Conservation (phyloP, 2,888 invertebrate genomes). For the Stenotaenia linearis region DNA sequence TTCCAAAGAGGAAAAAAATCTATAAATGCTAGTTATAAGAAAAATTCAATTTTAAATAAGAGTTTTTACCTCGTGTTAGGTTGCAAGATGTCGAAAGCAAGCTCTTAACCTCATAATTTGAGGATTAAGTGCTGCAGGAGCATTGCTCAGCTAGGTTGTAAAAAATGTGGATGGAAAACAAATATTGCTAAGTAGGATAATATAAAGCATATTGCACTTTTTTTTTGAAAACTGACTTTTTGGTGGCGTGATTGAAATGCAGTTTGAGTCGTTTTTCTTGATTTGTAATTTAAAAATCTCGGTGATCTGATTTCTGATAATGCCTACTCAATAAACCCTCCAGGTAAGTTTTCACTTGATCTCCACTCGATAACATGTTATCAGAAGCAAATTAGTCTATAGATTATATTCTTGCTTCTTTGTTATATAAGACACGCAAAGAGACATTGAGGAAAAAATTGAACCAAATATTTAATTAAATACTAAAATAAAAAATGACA, state of each 20-base stretch:
- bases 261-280: background rate
- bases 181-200: background rate
- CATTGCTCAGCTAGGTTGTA: background rate
- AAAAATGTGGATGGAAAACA: background rate
- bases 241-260: background rate
- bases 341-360: background rate
- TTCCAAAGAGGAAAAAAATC: too few relatives aligned
- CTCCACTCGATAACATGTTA: background rate
- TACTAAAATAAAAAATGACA: too few relatives aligned
- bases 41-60: too few relatives aligned
- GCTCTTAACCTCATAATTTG: constrained; percentile 6
- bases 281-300: background rate
- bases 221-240: background rate
- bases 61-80: background rate
- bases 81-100: background rate
- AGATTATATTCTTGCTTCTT: background rate
- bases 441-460: too few relatives aligned
- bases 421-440: background rate
- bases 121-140: constrained; percentile 10
- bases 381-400: background rate
- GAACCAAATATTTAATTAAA: too few relatives aligned
- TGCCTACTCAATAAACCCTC: background rate
- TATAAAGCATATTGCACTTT: background rate
- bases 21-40: too few relatives aligned
- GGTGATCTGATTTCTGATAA: background rate